A percentile compares a stretch with the other conserved stretches of the same genome.
Evolutionary conservation across 2,888 invertebrate genomes (phyloP).

Genomic region (Carcina quercana): DNA sequence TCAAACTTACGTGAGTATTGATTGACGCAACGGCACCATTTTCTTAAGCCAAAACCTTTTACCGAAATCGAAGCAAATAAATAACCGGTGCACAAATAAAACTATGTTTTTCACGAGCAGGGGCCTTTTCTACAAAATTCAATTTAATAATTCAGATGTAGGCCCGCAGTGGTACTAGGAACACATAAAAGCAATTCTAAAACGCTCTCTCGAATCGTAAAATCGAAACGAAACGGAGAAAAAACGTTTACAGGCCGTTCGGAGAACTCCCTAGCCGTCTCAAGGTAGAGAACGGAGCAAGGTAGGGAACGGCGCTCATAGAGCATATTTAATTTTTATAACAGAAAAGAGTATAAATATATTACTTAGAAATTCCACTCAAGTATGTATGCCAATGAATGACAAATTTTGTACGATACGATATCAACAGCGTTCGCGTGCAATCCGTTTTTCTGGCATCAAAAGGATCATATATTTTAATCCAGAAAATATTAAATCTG

Average conservation of each 20-base stretch:
- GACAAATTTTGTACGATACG: too few relatives aligned
- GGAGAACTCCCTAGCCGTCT: constrained; percentile 23
- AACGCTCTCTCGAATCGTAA: constrained; percentile 51
- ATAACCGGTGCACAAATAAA: constrained; percentile 20
- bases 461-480: too few relatives aligned
- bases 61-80: constrained; percentile 9
- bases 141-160: constrained; percentile 57
- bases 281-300: too few relatives aligned
- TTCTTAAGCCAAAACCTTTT: neutral
- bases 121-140: constrained; percentile 20
- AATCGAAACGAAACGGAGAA: constrained; percentile 48
- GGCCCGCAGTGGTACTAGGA: constrained; percentile 36
- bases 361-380: neutral
- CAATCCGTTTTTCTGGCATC: too few relatives aligned
- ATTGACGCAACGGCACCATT: too few relatives aligned
- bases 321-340: too few relatives aligned
- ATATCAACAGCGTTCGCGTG: too few relatives aligned
- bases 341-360: too few relatives aligned
- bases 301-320: too few relatives aligned
- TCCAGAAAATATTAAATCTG: too few relatives aligned
- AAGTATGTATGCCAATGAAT: too few relatives aligned
- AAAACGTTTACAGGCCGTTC: constrained; percentile 51
- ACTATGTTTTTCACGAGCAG: constrained; percentile 15
- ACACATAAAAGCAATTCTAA: constrained; percentile 53
- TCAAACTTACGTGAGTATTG: too few relatives aligned